A percentile compares a stretch with the other conserved stretches of the same genome.
Conservation (phyloP, 2,797 vertebrate species). For the Lithobates pipiens region DNA sequence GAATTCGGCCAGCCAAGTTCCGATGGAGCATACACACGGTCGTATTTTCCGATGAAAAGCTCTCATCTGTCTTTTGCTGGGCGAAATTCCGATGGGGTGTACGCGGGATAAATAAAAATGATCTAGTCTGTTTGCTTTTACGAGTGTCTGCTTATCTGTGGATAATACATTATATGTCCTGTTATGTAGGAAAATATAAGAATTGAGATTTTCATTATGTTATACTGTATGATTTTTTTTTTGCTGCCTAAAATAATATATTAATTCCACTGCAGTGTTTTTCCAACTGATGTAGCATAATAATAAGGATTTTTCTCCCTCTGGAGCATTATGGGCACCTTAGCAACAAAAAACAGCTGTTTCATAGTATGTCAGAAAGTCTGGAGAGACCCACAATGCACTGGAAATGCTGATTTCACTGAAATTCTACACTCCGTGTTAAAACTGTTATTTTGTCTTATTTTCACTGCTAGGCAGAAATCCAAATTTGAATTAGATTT, state of each 20-base stretch:
- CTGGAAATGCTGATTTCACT: slow-evolving; percentile 7
- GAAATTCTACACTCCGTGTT: slow-evolving; percentile 12
- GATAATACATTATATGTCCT: not conserved
- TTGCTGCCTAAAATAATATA: not conserved
- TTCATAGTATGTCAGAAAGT: not conserved
- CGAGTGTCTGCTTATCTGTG: not conserved
- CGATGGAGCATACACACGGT: no score
- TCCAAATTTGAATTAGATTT: slow-evolving; percentile 42
- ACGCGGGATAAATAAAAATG: no score
- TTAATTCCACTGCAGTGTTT: not conserved
- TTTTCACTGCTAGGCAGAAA: slow-evolving; percentile 16
- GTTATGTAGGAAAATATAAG: not conserved
- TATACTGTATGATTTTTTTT: not conserved
- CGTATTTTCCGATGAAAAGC: no score
- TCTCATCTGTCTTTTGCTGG: no score
- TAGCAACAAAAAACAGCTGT: slow-evolving; percentile 18
- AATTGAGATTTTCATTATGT: not conserved
- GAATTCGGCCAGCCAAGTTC: no score
- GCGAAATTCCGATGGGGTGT: no score
- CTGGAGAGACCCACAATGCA: slow-evolving; percentile 22
- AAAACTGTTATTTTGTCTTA: slow-evolving; percentile 42
- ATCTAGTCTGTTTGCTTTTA: not conserved
- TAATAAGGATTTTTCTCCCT: not conserved
- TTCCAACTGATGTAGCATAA: not conserved
- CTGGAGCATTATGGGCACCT: not conserved